Base-by-base conservation (phyloP, 53 echinoderm and acorn worm genomes). In the Crossaster papposus region DNA sequence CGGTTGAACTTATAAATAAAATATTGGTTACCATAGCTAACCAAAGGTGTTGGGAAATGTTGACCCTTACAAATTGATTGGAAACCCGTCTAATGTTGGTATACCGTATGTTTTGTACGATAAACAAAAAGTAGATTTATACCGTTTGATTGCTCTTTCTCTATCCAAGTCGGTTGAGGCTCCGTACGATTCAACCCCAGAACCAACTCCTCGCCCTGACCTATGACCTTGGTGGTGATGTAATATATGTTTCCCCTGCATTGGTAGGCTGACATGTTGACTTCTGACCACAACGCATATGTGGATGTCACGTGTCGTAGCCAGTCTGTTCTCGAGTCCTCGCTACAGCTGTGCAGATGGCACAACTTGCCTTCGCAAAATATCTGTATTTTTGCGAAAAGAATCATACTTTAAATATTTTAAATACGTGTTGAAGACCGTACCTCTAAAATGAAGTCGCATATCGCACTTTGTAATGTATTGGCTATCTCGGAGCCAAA, bases 181-280 rank as follows among this genome's bases (percentile, higher is more conserved):
- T 32, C 14, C 11, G 8, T 44, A 54, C 26, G 20, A 51, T 53
- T 84, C 84, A 84, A 29, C 71, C 84, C 84, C 72, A 84, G 31
- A 50, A 84, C 51, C 84, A 84, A 26, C 84, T 84, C 84, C 33
- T 72, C 51, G 22, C 51, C 72, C 22, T 84, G 72, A 72, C 72
- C 84, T 84, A 84, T 72, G 72, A 72, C 84, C 84, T 84, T 72
- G 14, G 72, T 84, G 52, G 84, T 84, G 72, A 84, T 72, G 30
- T 84, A 84, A 54, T 51, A 84, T 32, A 84, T 84, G 30, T 72
- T 36, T 22, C 72, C 84, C 29, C 32, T 72, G 84, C 36, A 84
- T 38, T 84, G 84, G 84, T 72, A 84, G 84, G 84, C 84, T 7
- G 84, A 53, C 84, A 84, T 84, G 84, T 84, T 84, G 71, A 73